A percentile compares a stretch with the other conserved stretches of the same genome.
Conservation (phyloP, 2,113 vertebrate species). For the Grammomys surdaster region DNA sequence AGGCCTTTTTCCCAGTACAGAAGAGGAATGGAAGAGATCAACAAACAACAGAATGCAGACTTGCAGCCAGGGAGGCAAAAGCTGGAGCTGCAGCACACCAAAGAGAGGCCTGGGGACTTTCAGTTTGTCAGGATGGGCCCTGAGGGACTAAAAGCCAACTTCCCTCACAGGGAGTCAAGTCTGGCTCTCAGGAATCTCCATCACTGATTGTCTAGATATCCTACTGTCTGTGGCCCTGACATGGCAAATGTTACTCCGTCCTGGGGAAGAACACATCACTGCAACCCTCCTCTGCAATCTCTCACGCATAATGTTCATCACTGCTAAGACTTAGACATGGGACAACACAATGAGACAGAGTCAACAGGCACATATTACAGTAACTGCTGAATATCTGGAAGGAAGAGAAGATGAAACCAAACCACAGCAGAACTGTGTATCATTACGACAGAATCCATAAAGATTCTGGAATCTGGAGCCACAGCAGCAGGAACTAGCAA, state of each 20-base stretch:
- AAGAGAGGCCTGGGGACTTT: neutral
- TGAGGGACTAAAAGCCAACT: neutral
- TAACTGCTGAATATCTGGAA: neutral
- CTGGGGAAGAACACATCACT: neutral
- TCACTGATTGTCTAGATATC: neutral
- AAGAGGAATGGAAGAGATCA: neutral
- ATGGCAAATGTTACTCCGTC: neutral
- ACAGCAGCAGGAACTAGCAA: neutral
- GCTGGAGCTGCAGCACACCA: neutral
- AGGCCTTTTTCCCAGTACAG: neutral
- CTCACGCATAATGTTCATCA: neutral
- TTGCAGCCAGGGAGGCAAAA: neutral
- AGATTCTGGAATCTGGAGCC: constrained; percentile 18
- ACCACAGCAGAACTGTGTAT: neutral
- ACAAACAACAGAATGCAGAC: neutral
- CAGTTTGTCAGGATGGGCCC: neutral
- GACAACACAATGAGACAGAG: neutral
- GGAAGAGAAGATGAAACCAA: constrained; percentile 29
- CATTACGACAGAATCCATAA: neutral
- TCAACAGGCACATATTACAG: neutral
- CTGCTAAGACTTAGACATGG: neutral
- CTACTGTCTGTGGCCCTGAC: neutral
- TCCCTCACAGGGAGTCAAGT: neutral
- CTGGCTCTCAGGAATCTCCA: neutral
- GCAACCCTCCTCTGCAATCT: neutral